Base-by-base conservation (phyloP, 1,140 invertebrate genomes). In the Calycopis cecrops region DNA sequence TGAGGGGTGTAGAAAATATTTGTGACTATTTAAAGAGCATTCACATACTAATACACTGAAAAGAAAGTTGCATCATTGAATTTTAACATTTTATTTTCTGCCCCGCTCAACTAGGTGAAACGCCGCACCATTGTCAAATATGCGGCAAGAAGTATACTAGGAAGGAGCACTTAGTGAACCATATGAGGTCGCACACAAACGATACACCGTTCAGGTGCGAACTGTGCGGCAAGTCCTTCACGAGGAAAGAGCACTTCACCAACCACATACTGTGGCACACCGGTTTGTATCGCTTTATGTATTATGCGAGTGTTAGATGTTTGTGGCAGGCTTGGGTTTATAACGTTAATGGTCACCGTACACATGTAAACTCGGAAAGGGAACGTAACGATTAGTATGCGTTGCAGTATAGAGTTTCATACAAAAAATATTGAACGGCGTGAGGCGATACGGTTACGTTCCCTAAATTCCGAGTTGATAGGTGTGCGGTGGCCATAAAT, bases 241-340 rank as follows among this genome's bases (percentile, higher is more conserved):
- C 94, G 49, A 91, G 94, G 73, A 94, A 94, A 88, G 93, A 94
- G 88, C 93, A 94, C 80, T 94, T 94, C 88, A 94, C 92, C 90
- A 94, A 94, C 89, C 94, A 95, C 88, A 93, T 94, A 81, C 91
- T 94, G 90, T 94, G 93, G 92, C 94, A 95, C 76, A 94, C 93
- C 61, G 90, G 89, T 90, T 86, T 85, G 81, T 87, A 84, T 76
- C 21, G 62, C 42, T 69, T 50, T 37, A 49, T 47, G 16, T 38
- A 17, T 53, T 59, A 21, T 52, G 18, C 14, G 21, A 14, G 28
- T 47, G 48, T 58, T 35, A 55, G 35, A 37, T 18, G 18, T 48
- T 62, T 55, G 69, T 62, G 66, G 58, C 60, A 74, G 62, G 71
- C 73, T 78, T 76, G 71, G 72, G 64, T 70, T 67, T 3, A 28